phyloP scores from a whole-genome alignment of 2,888 invertebrate genomes.

The Stictocephala bisonia region DNA sequence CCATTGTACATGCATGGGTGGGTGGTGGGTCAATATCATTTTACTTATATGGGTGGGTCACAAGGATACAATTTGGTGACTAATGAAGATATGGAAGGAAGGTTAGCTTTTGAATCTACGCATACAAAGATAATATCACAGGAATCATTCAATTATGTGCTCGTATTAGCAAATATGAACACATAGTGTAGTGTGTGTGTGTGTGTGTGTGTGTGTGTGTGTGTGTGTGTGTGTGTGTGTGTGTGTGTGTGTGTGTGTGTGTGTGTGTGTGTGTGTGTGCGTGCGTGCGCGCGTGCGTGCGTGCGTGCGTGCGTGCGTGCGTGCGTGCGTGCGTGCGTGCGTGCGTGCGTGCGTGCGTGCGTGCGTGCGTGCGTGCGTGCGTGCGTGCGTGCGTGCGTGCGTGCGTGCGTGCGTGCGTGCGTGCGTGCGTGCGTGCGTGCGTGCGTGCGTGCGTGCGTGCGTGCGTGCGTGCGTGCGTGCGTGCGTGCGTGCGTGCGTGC shows the following conservation, averaged over 20 bases:
- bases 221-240: conserved; percentile 13
- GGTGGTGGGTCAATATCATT: no score
- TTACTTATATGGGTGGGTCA: no score
- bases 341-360: neutral
- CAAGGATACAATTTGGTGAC: no score
- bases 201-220: conserved; percentile 13
- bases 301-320: neutral
- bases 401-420: neutral
- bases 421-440: neutral
- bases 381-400: neutral
- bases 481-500: neutral
- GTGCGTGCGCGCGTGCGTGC: neutral
- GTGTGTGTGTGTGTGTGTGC: conserved; percentile 10
- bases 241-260: conserved; percentile 13
- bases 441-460: neutral
- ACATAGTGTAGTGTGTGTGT: no score
- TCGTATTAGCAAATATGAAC: no score
- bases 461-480: neutral
- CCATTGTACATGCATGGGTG: no score
- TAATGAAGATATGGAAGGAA: no score
- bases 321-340: neutral
- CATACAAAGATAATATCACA: no score
- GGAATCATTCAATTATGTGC: no score
- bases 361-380: neutral
- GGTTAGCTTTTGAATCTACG: no score